These are phyloP conservation scores for Rousettus leschenaultii DNA, from an alignment of 2,113 vertebrate genomes.

Conservation along the genomic window DNA sequence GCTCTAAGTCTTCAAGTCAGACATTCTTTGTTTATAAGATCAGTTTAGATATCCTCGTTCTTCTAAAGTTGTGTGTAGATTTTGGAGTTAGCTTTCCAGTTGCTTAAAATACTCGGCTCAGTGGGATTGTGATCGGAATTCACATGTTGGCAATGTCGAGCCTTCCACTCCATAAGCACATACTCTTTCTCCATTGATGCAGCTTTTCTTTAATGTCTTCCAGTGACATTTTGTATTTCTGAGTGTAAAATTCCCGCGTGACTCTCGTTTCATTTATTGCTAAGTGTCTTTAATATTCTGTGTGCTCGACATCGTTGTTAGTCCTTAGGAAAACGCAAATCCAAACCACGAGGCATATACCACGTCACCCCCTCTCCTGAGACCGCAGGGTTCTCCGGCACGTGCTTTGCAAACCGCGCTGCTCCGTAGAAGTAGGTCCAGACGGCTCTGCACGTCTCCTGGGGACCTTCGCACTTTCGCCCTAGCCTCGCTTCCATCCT, in stretches of 20 bases:
- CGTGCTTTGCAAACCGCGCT: not conserved
- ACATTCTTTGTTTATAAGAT: not conserved
- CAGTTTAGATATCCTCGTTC: not conserved
- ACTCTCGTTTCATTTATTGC: not conserved
- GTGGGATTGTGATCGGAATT: not conserved
- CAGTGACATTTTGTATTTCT: conserved; percentile 17
- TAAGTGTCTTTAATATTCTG: not conserved
- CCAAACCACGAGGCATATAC: not conserved
- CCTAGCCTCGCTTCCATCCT: not conserved
- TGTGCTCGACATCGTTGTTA: not conserved
- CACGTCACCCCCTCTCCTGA: not conserved
- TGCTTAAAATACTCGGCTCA: not conserved
- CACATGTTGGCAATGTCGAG: not conserved
- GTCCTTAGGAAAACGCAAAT: not conserved
- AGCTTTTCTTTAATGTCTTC: not conserved
- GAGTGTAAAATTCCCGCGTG: not conserved
- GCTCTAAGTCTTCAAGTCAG: not conserved
- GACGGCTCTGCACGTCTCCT: not conserved
- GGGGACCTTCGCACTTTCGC: not conserved
- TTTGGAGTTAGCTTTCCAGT: not conserved
- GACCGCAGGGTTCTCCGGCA: not conserved
- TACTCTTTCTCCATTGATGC: not conserved
- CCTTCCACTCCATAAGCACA: not conserved
- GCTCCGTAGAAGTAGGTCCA: not conserved
- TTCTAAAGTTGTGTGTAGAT: not conserved